Conservation (phyloP, 2,113 vertebrate species). For the Grantiella picta region DNA sequence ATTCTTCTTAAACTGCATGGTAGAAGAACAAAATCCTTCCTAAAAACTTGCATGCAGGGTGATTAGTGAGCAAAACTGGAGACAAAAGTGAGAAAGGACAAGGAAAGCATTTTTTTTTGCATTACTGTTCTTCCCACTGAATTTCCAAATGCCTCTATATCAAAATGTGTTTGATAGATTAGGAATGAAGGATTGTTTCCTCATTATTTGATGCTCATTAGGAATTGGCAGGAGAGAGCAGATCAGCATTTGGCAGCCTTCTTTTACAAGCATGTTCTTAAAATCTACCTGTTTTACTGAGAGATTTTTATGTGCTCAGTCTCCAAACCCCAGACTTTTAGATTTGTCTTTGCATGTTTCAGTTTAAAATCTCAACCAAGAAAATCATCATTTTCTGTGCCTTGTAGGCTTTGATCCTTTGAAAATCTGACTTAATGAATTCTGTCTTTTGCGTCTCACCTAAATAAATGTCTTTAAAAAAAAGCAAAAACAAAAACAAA, state of each 20-base stretch:
- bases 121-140: neutral
- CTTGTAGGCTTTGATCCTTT: neutral
- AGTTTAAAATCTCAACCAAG: slow-evolving; percentile 1
- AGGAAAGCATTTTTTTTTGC: neutral
- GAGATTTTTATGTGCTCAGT: neutral
- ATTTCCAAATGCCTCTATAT: neutral
- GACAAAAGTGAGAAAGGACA: neutral
- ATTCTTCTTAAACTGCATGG: neutral
- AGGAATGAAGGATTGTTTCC: neutral
- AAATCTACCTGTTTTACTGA: neutral
- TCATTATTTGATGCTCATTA: neutral
- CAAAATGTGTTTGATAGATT: neutral
- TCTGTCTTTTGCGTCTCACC: neutral
- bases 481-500: neutral
- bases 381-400: neutral
- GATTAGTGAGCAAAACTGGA: neutral
- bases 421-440: neutral
- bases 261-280: neutral
- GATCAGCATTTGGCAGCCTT: neutral
- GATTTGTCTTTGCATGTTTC: neutral
- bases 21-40: neutral
- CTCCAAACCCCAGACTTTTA: neutral
- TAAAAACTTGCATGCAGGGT: neutral
- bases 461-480: neutral
- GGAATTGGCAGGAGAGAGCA: neutral